These are phyloP conservation scores for Geococcyx californianus DNA, from an alignment of 2,113 vertebrate species.

Conservation along the genomic window DNA sequence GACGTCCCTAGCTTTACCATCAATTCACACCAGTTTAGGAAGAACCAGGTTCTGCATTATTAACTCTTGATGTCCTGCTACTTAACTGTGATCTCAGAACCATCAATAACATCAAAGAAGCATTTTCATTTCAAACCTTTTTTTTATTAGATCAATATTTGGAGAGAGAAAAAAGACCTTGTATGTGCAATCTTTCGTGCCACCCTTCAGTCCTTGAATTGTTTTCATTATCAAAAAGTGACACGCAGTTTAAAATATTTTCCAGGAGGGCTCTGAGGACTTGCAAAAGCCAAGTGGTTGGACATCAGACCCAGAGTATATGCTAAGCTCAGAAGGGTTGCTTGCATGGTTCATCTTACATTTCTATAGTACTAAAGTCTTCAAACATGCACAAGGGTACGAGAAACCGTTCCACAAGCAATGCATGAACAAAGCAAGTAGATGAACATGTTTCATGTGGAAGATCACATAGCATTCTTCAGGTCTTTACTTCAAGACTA, in stretches of 20 bases:
- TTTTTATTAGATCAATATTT: neutral
- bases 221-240: neutral
- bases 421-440: neutral
- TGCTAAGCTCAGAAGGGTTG: neutral
- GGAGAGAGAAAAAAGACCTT: neutral
- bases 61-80: neutral
- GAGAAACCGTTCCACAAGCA: neutral
- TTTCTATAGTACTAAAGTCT: neutral
- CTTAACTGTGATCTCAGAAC: neutral
- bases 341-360: accelerated
- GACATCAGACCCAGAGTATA: neutral
- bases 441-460: neutral
- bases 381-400: neutral
- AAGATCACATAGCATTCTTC: neutral
- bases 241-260: neutral
- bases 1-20: neutral
- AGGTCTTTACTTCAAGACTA: neutral
- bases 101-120: neutral
- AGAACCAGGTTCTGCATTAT: neutral
- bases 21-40: neutral
- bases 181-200: neutral
- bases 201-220: neutral
- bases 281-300: neutral
- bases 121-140: neutral
- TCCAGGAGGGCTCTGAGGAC: neutral